Base-by-base conservation (phyloP, 2,888 invertebrate genomes). In the Epiblema foenella region DNA sequence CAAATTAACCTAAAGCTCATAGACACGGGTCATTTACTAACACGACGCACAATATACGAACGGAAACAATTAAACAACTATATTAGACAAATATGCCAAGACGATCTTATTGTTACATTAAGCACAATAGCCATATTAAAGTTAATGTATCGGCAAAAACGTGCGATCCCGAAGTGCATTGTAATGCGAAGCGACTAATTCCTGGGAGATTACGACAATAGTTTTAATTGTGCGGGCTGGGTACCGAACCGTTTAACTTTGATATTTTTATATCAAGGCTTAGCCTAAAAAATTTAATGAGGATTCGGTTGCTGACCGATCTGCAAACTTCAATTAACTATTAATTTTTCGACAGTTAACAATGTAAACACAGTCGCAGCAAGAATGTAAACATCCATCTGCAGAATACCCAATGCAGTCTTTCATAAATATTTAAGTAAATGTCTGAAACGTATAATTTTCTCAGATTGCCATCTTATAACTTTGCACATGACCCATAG, bases 141-240 rank as follows among this genome's bases (percentile, higher is more conserved):
- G 37, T 62, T 57, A 39, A 56, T 46, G 49, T 62, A 51, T 71
- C 17, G 60, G 37, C 71, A 71, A 71, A 71, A 71, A 71, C 71
- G 71, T 71, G 71, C 71, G 71, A 71, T 67, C 24, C 46, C 60
- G 39, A 66, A 54, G 54, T 57, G 56, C 46, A 71, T 67, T 71
- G 71, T 71, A 62, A 66, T 46, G 58, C 39, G 66, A 67, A 49
- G 58, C 57, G 65, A 71, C 71, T 67, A 71, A 67, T 71, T 71
- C 71, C 62, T 71, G 71, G 71, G 71, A 71, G 59, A 39, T 62
- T 56, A 57, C 39, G 71, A 62, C 71, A 71, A 71, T 71, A 46
- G 62, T 56, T 67, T 66, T 71, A 71, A 71, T 67, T 71, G 71
- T 67, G 42, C 56, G 39, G 49, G 52, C 54, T 49, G 56, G 56